Conservation (phyloP, 2,113 vertebrate species). For the Macaca mulatta region DNA sequence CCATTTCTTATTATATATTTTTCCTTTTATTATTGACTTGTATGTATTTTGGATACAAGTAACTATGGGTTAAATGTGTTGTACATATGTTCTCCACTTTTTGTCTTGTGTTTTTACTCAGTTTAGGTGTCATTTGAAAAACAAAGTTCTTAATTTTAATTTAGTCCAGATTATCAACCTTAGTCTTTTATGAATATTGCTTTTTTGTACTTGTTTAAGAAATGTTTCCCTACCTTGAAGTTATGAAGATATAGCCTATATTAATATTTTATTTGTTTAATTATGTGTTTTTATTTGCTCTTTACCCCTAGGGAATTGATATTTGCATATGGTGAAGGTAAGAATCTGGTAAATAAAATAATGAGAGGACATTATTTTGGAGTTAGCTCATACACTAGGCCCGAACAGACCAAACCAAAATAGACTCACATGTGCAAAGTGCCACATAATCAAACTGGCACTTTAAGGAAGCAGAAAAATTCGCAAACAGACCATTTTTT, state of each 20-base stretch:
- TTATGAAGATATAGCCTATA: neutral
- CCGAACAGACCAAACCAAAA: neutral
- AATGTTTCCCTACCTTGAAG: neutral
- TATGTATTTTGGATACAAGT: neutral
- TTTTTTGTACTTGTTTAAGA: slow-evolving; percentile 12
- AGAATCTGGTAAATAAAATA: neutral
- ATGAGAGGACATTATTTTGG: neutral
- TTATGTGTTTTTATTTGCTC: neutral
- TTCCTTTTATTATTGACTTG: neutral
- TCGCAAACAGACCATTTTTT: neutral
- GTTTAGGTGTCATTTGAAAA: neutral
- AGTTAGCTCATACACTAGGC: neutral
- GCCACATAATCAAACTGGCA: neutral
- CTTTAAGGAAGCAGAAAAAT: neutral
- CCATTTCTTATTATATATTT: neutral
- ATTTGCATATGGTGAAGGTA: neutral
- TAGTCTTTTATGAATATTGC: neutral
- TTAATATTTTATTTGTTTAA: neutral
- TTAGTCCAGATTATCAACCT: neutral
- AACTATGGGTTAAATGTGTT: neutral
- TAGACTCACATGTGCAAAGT: neutral
- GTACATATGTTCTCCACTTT: neutral
- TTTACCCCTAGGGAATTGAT: neutral
- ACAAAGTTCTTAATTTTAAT: slow-evolving; percentile 14
- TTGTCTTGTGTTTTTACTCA: neutral